Base-by-base conservation (phyloP, 92 coral and sea anemone species). In the Paramuricea clavata region DNA sequence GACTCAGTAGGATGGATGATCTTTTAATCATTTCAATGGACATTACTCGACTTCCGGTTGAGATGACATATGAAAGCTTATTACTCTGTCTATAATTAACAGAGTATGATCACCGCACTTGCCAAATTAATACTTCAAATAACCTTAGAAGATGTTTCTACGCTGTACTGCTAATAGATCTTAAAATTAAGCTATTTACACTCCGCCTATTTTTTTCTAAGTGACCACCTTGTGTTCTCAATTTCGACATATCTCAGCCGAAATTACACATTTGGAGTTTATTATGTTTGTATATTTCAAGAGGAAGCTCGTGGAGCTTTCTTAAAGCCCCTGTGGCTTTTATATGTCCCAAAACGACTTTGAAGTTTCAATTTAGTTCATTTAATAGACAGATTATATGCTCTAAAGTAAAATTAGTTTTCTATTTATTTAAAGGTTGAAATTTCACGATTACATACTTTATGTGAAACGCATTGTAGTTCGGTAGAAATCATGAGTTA, bases 21-120 rank as follows among this genome's bases (percentile, higher is more conserved):
- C 84, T 79, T 79, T 79, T 79, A 79, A 79, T 79, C 84, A 79
- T 59, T 59, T 79, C 84, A 79, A 79, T 79, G 84, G 84, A 79
- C 59, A 78, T 78, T 35, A 35, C 84, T 41, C 28, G 28, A 61
- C 84, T 79, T 79, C 84, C 84, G 64, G 72, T 79, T 0, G 16
- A 60, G 42, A 34, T 79, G 84, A 79, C 84, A 79, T 30, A 59
- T 79, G 84, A 79, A 79, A 79, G 84, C 84, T 79, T 79, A 61
- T 79, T 69, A 27, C 84, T 42, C 30, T 39, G 54, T 25, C n/a
- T n/a, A 34, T 79, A 79, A 60, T 79, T 79, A 60, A 32, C 73
- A 31, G 67, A 42, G 68, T 27, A 49, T 76, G 82, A n/a, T 76
- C 54, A 42, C 25, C 56, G 19, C 73, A 21, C 49, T 54, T 30